Evolutionary conservation across 1,140 invertebrate species (phyloP).

Genomic region (Sarcophaga peregrina): DNA sequence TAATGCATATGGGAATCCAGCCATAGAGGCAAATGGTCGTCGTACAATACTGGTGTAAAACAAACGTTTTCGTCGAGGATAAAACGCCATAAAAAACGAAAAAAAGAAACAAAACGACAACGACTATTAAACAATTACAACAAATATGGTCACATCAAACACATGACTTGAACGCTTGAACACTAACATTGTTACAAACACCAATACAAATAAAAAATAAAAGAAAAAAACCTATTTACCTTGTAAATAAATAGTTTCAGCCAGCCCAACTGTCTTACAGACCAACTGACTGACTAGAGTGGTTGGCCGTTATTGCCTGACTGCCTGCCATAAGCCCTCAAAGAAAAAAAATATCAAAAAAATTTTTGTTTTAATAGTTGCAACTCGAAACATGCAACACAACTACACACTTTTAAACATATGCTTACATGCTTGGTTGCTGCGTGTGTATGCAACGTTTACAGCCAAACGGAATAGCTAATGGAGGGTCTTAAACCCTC

Average conservation of each 20-base stretch:
- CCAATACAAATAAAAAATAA: no score
- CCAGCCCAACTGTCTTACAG: no score
- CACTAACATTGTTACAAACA: not conserved
- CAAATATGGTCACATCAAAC: not conserved
- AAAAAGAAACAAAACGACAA: not conserved
- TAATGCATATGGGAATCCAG: no score
- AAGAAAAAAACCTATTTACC: not conserved
- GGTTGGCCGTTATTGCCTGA: not conserved
- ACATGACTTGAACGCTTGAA: not conserved
- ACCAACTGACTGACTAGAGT: no score
- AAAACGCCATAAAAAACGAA: not conserved
- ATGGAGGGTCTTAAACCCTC: no score
- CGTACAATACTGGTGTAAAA: no score
- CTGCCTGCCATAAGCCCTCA: slow-evolving; percentile 17
- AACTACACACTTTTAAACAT: no score
- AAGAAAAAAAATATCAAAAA: not conserved
- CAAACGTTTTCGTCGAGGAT: not conserved
- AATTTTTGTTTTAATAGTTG: not conserved
- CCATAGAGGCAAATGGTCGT: no score
- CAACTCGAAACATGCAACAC: not conserved
- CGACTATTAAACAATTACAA: not conserved
- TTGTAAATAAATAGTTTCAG: not conserved
- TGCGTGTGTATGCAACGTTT: no score
- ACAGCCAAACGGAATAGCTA: no score
- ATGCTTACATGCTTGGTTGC: no score